Evolutionary conservation across 2,888 invertebrate genomes (phyloP).

Genomic region (Blomia tropicalis): DNA sequence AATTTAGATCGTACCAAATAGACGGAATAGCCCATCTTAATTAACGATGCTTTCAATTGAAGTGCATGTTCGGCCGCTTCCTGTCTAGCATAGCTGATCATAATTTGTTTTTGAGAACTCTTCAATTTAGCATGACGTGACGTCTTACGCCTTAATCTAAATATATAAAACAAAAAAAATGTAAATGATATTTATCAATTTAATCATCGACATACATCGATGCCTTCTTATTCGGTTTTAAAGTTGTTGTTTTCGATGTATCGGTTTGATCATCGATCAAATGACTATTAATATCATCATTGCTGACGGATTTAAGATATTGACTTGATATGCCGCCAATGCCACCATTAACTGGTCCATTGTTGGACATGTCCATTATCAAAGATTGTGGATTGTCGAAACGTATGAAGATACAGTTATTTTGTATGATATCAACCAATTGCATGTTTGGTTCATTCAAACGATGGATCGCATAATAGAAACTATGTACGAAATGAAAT

Average conservation of each 20-base stretch:
- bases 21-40: slow-evolving; percentile 34
- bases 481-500: neutral
- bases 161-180: neutral
- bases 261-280: neutral
- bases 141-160: neutral
- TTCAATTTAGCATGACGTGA: neutral
- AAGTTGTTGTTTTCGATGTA: too few relatives aligned
- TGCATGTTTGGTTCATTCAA: neutral
- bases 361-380: neutral
- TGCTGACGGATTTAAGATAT: neutral
- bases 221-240: neutral
- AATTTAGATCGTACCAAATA: slow-evolving; percentile 31
- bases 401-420: neutral
- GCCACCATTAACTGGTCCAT: too few relatives aligned
- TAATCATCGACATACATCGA: neutral
- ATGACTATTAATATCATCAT: neutral
- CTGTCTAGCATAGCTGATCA: slow-evolving; percentile 37
- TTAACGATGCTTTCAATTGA: slow-evolving; percentile 33
- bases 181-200: neutral
- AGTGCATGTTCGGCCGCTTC: slow-evolving; percentile 36
- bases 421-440: slow-evolving; percentile 5
- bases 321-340: neutral
- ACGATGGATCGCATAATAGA: neutral
- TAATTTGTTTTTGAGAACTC: slow-evolving; percentile 28
- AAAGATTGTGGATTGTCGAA: neutral